These are phyloP conservation scores for Monodelphis domestica DNA, from an alignment of 2,797 vertebrate species.

Conservation along the genomic window DNA sequence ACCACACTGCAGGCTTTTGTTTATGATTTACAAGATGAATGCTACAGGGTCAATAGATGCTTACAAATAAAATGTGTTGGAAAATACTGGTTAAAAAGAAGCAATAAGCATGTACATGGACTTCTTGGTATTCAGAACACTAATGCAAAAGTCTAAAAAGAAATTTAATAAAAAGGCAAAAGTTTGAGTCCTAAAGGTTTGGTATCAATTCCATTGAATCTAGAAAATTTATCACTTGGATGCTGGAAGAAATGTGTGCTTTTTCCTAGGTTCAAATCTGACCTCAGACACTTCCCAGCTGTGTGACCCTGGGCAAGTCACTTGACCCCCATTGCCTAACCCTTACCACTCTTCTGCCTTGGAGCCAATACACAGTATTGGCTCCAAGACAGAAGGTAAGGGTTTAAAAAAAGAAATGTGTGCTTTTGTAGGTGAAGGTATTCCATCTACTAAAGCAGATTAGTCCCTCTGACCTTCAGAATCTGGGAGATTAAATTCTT, in stretches of 20 bases:
- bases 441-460: not conserved
- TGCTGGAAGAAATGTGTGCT: conserved; percentile 35
- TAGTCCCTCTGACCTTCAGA: not conserved
- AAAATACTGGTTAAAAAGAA: conserved; percentile 55
- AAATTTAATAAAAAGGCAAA: conserved; percentile 64
- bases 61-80: conserved; percentile 40
- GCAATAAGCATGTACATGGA: conserved; percentile 49
- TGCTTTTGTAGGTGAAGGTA: not conserved
- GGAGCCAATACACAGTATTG: no score
- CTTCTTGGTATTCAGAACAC: conserved; percentile 54
- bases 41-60: conserved; percentile 35
- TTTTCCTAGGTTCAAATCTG: no score
- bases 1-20: conserved; percentile 24
- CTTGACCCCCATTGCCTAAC: no score
- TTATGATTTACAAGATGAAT: conserved; percentile 49
- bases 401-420: conserved; percentile 48
- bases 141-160: no score
- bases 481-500: not conserved
- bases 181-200: conserved; percentile 72
- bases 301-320: no score
- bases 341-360: no score
- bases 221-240: conserved; percentile 48
- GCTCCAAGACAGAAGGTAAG: no score
- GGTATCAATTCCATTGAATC: conserved; percentile 63
- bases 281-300: no score